Evolutionary conservation across 2,888 invertebrate species (phyloP).

Genomic region (Hydraecia micacea): DNA sequence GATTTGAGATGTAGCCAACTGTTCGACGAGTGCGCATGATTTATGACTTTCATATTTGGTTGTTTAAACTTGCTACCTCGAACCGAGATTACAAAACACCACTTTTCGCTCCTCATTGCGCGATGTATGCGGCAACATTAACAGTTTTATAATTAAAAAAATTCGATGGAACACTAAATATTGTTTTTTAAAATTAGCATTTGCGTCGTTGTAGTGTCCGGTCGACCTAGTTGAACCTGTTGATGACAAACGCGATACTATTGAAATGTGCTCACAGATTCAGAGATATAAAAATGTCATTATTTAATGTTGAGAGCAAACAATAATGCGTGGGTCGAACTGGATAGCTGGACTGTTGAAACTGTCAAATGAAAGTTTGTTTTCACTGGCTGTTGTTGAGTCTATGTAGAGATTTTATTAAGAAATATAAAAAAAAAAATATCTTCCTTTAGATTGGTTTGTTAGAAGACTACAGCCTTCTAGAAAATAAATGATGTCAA

Average conservation of each 20-base stretch:
- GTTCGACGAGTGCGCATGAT: conserved; percentile 70
- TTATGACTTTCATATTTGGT: conserved; percentile 75
- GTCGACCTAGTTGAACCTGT: conserved; percentile 83
- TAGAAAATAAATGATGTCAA: conserved; percentile 6
- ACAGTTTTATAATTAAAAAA: conserved; percentile 37
- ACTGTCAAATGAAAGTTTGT: conserved; percentile 52
- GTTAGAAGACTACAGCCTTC: not conserved
- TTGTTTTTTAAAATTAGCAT: conserved; percentile 54
- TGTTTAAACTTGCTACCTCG: conserved; percentile 65
- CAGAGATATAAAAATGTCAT: conserved; percentile 61
- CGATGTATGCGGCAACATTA: conserved; percentile 9
- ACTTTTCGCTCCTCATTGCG: conserved; percentile 42
- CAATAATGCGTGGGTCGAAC: conserved; percentile 59
- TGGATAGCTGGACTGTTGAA: conserved; percentile 43
- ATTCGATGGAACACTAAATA: conserved; percentile 48
- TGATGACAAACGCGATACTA: conserved; percentile 85
- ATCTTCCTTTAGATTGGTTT: not conserved
- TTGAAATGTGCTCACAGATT: conserved; percentile 76
- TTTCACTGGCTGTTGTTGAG: conserved; percentile 28
- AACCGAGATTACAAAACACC: conserved; percentile 58
- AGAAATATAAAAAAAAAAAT: not conserved
- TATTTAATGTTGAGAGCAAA: conserved; percentile 55
- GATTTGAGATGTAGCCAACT: conserved; percentile 74
- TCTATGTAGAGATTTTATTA: conserved; percentile 11
- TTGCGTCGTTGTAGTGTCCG: conserved; percentile 74